These are phyloP conservation scores for Pelobates cultripes DNA, from an alignment of 2,797 vertebrate species.

Conservation along the genomic window DNA sequence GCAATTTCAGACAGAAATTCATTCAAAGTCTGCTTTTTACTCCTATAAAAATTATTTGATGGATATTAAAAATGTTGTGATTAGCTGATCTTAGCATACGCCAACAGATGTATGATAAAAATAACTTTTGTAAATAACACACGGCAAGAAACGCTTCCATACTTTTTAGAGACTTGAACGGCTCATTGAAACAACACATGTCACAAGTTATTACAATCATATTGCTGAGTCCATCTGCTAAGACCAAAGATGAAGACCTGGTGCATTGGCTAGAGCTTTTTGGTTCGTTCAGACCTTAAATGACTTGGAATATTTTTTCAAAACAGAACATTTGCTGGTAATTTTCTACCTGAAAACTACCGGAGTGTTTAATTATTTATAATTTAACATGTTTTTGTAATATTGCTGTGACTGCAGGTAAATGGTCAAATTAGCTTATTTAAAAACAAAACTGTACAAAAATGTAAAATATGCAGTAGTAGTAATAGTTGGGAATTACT, in stretches of 20 bases:
- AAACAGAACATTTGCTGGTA: too few species aligned
- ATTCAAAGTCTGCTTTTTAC: neutral
- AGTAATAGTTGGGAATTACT: too few species aligned
- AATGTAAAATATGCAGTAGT: too few species aligned
- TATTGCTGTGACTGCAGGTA: too few species aligned
- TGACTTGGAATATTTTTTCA: conserved; percentile 13
- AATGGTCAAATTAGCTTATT: too few species aligned
- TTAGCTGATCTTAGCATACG: conserved; percentile 73
- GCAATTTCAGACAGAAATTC: neutral
- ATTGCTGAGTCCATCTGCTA: conserved; percentile 76
- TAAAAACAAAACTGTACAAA: too few species aligned
- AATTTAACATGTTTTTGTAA: too few species aligned
- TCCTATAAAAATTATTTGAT: conserved; percentile 56
- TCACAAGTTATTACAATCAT: conserved; percentile 77
- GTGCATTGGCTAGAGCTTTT: conserved; percentile 29
- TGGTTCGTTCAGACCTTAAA: conserved; percentile 1
- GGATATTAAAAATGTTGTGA: conserved; percentile 72
- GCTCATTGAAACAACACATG: conserved; percentile 75
- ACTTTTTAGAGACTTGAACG: conserved; percentile 71
- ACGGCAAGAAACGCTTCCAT: conserved; percentile 67
- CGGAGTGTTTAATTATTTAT: too few species aligned
- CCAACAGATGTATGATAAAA: conserved; percentile 74
- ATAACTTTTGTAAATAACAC: conserved; percentile 74
- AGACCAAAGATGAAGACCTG: conserved; percentile 73
- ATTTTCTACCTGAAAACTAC: too few species aligned